Percentiles rank a stretch among this genome's conserved stretches.
phyloP scores from a whole-genome alignment of 2,113 vertebrate genomes.

The Hydrochoerus hydrochaeris region DNA sequence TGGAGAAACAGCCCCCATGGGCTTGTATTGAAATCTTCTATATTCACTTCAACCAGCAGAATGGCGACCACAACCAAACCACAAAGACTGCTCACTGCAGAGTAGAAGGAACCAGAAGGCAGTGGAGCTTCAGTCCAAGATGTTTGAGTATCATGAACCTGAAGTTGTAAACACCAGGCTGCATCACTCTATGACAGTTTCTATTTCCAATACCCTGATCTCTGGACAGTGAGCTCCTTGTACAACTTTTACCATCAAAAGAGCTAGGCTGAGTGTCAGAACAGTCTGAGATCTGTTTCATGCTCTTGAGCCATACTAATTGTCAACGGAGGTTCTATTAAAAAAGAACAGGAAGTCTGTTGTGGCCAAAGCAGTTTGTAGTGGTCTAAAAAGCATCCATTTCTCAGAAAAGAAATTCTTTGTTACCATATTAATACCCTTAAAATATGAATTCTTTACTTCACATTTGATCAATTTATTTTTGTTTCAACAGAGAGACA shows the following conservation, averaged over 20 bases:
- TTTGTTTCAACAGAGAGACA: conserved; percentile 14
- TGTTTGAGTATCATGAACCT: background rate
- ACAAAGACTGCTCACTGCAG: background rate
- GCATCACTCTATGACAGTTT: background rate
- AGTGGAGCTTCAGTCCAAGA: background rate
- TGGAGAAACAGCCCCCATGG: background rate
- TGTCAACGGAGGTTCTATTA: conserved; percentile 13
- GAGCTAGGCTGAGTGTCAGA: background rate
- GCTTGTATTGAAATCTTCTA: background rate
- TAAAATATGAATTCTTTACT: conserved; percentile 43
- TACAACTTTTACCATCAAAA: background rate
- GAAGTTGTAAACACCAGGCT: background rate
- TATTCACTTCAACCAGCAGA: background rate
- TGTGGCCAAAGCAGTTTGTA: conserved; percentile 82
- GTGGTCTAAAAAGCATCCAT: conserved; percentile 81
- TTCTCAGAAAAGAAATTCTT: conserved; percentile 88
- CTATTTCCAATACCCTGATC: background rate
- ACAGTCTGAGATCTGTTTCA: conserved; percentile 42
- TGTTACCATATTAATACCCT: conserved; percentile 72
- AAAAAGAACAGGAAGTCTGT: conserved; percentile 85
- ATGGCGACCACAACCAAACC: background rate
- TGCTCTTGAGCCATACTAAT: conserved; percentile 52
- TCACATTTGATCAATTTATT: conserved; percentile 37
- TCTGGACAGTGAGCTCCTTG: conserved; percentile 48
- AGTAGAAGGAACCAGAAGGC: background rate